These are phyloP conservation scores for Nymphalis polychloros DNA, from an alignment of 2,888 invertebrate genomes.

Conservation along the genomic window DNA sequence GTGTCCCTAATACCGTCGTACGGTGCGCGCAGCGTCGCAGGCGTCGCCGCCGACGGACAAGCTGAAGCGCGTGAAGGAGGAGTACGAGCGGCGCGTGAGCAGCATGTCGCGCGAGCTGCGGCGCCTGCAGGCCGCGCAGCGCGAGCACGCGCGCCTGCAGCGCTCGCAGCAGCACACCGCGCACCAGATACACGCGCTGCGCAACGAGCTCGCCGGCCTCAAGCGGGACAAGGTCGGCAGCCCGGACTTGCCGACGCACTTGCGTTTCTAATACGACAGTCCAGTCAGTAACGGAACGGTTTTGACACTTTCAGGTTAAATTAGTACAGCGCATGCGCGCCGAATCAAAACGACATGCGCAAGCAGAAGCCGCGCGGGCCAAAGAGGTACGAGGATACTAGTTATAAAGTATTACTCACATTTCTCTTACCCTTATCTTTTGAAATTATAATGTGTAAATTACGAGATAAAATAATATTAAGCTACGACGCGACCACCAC, in stretches of 20 bases:
- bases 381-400: slow-evolving; percentile 81
- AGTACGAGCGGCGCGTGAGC: slow-evolving; percentile 92
- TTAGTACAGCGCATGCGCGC: slow-evolving; percentile 96
- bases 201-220: slow-evolving; percentile 90
- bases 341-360: slow-evolving; percentile 92
- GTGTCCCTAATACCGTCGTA: no score
- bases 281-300: no score
- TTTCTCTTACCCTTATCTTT: no score
- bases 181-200: slow-evolving; percentile 90
- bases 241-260: neutral
- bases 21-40: slow-evolving; percentile 60
- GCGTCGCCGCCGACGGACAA: slow-evolving; percentile 85
- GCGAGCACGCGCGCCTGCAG: slow-evolving; percentile 93
- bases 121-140: slow-evolving; percentile 91
- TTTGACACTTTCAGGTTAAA: slow-evolving; percentile 80
- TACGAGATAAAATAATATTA: no score
- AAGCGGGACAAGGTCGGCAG: slow-evolving; percentile 92
- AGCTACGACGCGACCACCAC: no score
- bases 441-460: no score
- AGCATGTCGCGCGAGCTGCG: slow-evolving; percentile 93
- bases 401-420: no score
- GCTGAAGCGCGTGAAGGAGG: slow-evolving; percentile 90
- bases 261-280: neutral
- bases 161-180: slow-evolving; percentile 94
- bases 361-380: slow-evolving; percentile 88